Percentiles rank a stretch among this genome's conserved stretches.
Conservation (phyloP, 2,113 vertebrate species). For the Cyphotilapia sp. region DNA sequence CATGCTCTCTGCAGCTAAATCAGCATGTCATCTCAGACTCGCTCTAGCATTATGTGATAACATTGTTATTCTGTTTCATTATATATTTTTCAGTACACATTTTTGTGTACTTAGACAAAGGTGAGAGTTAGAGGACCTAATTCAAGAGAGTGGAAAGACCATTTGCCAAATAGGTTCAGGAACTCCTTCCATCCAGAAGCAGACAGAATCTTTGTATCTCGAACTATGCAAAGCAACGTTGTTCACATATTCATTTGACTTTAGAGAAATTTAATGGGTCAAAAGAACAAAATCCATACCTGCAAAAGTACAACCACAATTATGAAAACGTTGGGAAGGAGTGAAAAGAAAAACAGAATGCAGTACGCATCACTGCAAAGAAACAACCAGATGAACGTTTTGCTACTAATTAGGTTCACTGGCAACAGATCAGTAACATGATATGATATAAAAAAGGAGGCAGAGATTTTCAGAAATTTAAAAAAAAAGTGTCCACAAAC, state of each 20-base stretch:
- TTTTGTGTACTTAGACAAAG: background rate
- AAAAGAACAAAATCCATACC: background rate
- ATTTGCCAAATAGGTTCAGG: background rate
- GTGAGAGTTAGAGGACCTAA: background rate
- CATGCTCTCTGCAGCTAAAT: background rate
- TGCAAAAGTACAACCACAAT: background rate
- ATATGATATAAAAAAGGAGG: background rate
- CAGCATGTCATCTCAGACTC: background rate
- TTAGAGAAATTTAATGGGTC: fast-evolving
- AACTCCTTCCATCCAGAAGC: fast-evolving
- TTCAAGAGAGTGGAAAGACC: background rate
- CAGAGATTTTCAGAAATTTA: background rate
- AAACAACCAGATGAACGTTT: background rate
- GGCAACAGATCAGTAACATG: background rate
- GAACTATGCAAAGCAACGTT: fast-evolving
- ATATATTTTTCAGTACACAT: background rate
- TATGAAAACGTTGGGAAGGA: fast-evolving
- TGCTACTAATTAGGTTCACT: background rate
- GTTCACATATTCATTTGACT: background rate
- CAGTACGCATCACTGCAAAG: background rate
- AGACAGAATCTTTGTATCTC: background rate
- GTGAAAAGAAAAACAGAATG: background rate
- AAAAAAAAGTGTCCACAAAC: fast-evolving
- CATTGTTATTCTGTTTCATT: background rate
- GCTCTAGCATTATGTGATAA: background rate